Evolutionary conservation across 2,888 invertebrate species (phyloP), one percentile per base, ranked within the genome.

Genomic region (Tortricodes alternella): DNA sequence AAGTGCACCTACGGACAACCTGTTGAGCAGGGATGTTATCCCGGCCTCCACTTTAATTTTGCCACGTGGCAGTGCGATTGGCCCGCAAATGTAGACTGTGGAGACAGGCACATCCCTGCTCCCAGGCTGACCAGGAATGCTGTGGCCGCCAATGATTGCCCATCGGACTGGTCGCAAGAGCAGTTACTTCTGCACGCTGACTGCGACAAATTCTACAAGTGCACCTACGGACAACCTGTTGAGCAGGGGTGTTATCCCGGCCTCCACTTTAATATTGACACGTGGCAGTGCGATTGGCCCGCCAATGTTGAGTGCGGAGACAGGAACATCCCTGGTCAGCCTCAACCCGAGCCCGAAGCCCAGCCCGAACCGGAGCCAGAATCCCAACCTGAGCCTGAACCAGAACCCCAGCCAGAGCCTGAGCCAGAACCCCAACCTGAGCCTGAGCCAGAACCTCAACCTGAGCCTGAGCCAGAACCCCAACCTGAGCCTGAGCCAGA

Each of bases 141-240:
- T 4, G n/a, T 11, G 34, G 83, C 85, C 9, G 58, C 37, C 5
- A 48, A 50, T 23, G 41, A 43, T 6, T 50, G 53, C 39, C 34
- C 58, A 11, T 38, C 27, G 8, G n/a, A 38, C 6, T n/a, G 24
- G 19, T 7, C 3, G 2, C 9, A 83, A 9, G 59, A 44, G 5
- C 0, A 51, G 34, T 44, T 59, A 23, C 85, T 94, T 0, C 91
- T 90, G 16, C 89, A 89, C 44, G 85, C 81, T 0, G 86, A 91
- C 48, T 95, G 94, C 70, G 83, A 92, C 53, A 93, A 92, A 69
- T 95, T 93, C 74, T 88, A 94, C 51, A 94, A 93, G 68, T 95
- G 94, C 70, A 93, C 94, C 77, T 92, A 92, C 61, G 94, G 93
- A 2, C 64, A 84, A 0, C 94, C 92, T 0, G 75, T 93, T 1